phyloP scores from a whole-genome alignment of 2,113 vertebrate species.

The Brachyhypopomus gauderio region DNA sequence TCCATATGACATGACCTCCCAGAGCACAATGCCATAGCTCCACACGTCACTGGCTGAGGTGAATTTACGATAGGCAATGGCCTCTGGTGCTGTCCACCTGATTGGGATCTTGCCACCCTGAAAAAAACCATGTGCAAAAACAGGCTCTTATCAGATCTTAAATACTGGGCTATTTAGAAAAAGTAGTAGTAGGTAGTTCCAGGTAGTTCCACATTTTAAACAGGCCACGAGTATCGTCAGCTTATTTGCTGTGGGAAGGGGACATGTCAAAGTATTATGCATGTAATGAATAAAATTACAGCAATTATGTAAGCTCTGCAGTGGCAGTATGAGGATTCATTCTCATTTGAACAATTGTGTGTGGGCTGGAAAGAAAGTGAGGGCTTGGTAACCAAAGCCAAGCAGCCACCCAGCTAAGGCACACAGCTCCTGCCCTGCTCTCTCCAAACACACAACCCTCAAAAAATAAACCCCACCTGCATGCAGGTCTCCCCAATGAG shows the following conservation, averaged over 20 bases:
- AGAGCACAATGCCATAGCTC: constrained; percentile 97
- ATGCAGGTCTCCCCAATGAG: constrained; percentile 43
- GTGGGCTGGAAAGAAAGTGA: constrained; percentile 50
- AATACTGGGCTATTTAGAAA: not conserved
- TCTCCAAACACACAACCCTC: constrained; percentile 56
- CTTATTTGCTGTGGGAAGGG: not conserved
- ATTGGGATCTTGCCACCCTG: constrained; percentile 98
- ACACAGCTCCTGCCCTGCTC: constrained; percentile 56
- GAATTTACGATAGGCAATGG: constrained; percentile 97
- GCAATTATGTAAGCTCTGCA: constrained; percentile 11
- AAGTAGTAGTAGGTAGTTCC: not conserved
- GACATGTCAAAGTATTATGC: constrained; percentile 17
- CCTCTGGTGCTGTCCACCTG: constrained; percentile 96
- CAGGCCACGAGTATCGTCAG: constrained; percentile 32
- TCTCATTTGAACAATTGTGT: constrained; percentile 27
- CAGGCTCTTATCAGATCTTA: constrained; percentile 23
- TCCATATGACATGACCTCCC: constrained; percentile 98
- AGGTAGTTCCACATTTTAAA: constrained; percentile 25
- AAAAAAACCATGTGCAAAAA: constrained; percentile 30
- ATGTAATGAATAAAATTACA: constrained; percentile 35
- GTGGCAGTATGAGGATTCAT: constrained; percentile 40
- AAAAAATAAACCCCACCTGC: constrained; percentile 58
- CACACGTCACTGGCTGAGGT: constrained; percentile 96
- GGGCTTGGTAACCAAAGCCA: constrained; percentile 67
- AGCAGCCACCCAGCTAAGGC: constrained; percentile 60